Base-by-base conservation (phyloP, 35 echinoderm and acorn worm species). In the Stichopus chloronotus region DNA sequence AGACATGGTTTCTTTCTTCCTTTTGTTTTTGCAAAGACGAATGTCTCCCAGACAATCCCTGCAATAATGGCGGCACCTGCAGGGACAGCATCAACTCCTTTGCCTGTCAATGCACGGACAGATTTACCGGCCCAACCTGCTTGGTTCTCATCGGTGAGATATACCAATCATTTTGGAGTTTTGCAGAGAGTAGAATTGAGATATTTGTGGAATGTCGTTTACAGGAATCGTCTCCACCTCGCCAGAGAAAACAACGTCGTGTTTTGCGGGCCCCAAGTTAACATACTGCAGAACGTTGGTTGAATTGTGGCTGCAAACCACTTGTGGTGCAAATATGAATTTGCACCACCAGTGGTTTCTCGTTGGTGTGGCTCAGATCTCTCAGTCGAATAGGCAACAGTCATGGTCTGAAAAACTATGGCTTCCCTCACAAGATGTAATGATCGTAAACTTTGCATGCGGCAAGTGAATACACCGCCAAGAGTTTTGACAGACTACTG, bases 61-160 rank as follows among this genome's bases (percentile, higher is more conserved):
- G 95, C 76, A 63, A 56, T 4, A 96, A 94, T 92, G 92, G 83
- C 1, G 95, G 95, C 8, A 82, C 89, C 8, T 96, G 95, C 92
- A 5, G 55, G 13, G 90, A 96, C 69, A 74, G 90, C 53, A 23
- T 94, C 2, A 94, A 92, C 72, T 57, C 69, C 14, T 96, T 68
- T 72, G 94, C 95, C 9, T 96, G 95, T 76, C 20, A 5, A 5
- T 96, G 95, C 82, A 17, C 61, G 6, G 58, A 65, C 19, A 63
- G 63, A 25, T 96, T 63, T 76, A 19, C 53, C 13, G 95, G 95
- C 59, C 54, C 63, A 16, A 94, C 88, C 14, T 94, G 93, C 71
- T 71, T 52, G 7, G 12, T 43, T 13, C 71, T 89, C 4, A 25
- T 89, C 71, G 87, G 87, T 89, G 52, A 89, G 87, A 74, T 20